A percentile compares a stretch with the other conserved stretches of the same genome.
These are phyloP conservation scores for Sesamia inferens DNA, from an alignment of 2,888 invertebrate genomes.

Conservation along the genomic window DNA sequence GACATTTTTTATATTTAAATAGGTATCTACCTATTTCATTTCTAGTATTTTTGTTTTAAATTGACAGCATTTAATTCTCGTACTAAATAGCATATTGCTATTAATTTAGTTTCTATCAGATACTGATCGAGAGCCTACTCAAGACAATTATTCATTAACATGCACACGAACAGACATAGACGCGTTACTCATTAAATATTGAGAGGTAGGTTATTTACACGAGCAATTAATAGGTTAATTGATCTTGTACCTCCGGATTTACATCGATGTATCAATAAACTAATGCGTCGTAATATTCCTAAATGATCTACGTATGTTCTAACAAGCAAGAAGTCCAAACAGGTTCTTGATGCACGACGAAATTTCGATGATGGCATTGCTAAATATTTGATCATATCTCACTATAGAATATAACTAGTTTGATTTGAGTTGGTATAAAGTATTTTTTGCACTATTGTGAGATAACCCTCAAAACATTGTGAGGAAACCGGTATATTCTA, in stretches of 20 bases:
- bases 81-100: constrained; percentile 5
- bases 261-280: constrained; percentile 36
- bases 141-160: constrained; percentile 23
- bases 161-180: neutral
- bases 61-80: neutral
- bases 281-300: constrained; percentile 17
- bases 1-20: constrained; percentile 4
- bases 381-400: constrained; percentile 49
- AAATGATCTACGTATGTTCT: neutral
- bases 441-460: constrained; percentile 3
- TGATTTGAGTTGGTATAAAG: constrained; percentile 6
- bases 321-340: constrained; percentile 34
- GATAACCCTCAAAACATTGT: neutral
- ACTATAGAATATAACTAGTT: constrained; percentile 28
- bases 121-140: constrained; percentile 16
- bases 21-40: neutral
- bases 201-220: neutral
- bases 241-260: no score
- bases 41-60: neutral
- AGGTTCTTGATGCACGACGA: constrained; percentile 36
- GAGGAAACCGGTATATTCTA: no score
- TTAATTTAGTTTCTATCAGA: constrained; percentile 24
- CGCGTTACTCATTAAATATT: neutral
- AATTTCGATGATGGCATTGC: constrained; percentile 24
- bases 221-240: constrained; percentile 14